phyloP scores from a whole-genome alignment of 2,113 vertebrate genomes.

The Mobula hypostoma region DNA sequence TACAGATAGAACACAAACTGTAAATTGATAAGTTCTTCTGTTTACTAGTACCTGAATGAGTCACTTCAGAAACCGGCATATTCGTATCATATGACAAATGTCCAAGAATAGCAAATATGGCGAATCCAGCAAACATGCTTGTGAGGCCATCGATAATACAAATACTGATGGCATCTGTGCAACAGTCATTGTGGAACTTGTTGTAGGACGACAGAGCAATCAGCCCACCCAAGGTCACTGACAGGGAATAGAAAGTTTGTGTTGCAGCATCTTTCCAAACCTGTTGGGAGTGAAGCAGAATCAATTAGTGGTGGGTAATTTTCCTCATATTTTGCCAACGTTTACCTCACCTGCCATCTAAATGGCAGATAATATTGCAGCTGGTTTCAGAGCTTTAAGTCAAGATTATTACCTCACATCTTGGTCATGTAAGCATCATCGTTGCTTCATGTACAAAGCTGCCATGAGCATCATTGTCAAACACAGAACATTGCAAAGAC shows the following conservation, averaged over 20 bases:
- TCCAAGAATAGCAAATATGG: background rate
- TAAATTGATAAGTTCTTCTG: background rate
- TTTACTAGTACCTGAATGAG: background rate
- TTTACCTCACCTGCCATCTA: background rate
- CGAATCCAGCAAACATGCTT: background rate
- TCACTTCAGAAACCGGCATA: background rate
- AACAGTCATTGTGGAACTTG: background rate
- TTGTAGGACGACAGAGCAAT: background rate
- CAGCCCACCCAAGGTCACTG: background rate
- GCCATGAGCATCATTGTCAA: no score
- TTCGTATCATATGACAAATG: background rate
- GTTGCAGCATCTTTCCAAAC: constrained; percentile 16
- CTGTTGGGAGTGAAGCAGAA: background rate
- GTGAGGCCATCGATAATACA: background rate
- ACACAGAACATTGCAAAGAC: no score
- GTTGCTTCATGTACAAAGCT: background rate
- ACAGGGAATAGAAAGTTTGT: background rate
- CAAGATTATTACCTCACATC: background rate
- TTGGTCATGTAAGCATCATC: background rate
- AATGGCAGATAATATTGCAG: background rate
- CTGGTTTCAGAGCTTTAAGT: background rate
- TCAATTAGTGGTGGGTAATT: background rate
- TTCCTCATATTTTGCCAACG: background rate
- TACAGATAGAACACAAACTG: background rate
- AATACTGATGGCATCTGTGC: background rate